A percentile compares a stretch with the other conserved stretches of the same genome.
These are phyloP conservation scores for Eira barbara DNA, from an alignment of 2,113 vertebrate genomes.

Conservation along the genomic window DNA sequence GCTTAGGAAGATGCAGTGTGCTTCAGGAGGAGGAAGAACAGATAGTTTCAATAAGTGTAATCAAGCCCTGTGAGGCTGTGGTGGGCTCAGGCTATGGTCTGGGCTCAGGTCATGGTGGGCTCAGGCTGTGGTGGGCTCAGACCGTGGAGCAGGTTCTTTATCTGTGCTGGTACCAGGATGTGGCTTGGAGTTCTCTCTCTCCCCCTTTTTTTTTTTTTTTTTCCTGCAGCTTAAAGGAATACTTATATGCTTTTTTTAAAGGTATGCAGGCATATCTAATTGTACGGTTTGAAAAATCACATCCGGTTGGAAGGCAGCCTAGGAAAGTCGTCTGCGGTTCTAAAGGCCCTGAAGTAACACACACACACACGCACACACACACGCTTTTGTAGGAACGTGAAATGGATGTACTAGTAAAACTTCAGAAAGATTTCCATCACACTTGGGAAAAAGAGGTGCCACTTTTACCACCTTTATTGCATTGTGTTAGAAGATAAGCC, in stretches of 20 bases:
- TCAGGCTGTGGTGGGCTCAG: not conserved
- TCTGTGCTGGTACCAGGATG: not conserved
- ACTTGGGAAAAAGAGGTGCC: not conserved
- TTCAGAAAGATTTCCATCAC: not conserved
- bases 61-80: not conserved
- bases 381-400: not conserved
- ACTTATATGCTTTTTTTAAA: not conserved
- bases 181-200: not conserved
- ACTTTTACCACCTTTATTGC: not conserved
- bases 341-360: not conserved
- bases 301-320: not conserved
- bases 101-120: no score
- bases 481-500: not conserved
- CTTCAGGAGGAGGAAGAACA: not conserved
- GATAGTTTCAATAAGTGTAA: not conserved
- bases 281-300: conserved; percentile 7
- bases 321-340: not conserved
- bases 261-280: not conserved
- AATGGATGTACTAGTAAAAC: not conserved
- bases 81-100: not conserved
- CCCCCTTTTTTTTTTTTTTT: not conserved
- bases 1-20: not conserved
- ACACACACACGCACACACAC: not conserved
- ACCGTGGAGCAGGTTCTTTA: not conserved
- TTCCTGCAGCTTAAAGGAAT: not conserved